Evolutionary conservation across 2,888 invertebrate genomes (phyloP), one percentile per base, ranked within the genome.

Genomic region (Carabus problematicus): DNA sequence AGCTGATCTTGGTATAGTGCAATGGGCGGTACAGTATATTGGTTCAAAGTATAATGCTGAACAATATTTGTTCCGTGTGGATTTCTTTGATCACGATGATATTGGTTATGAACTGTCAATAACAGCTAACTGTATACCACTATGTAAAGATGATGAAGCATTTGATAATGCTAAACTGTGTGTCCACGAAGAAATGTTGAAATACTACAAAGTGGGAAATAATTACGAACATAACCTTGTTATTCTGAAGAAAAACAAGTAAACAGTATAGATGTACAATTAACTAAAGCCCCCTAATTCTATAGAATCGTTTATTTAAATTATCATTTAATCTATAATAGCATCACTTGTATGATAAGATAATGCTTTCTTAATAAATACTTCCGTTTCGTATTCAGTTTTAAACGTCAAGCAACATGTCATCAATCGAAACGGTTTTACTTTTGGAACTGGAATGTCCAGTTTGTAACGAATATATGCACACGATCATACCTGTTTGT

Each of bases 391-490:
- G 45, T 45, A 6, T 14, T 45, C 14, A 1, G 7, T 12, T 45
- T 45, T 45, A 4, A 1, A 12, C 14, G 45, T 6, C 12, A n/a
- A 45, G 45, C 12, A 45, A 45, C 11, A 45, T 45, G 12, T 45
- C 12, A 12, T 3, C n/a, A 52, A 56, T 56, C 29, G 56, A 56
- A 29, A 56, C 11, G 2, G 16, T 14, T 16, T n/a, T 56, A n/a
- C 6, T 11, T n/a, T n/a, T n/a, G n/a, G 29, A 64, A 45, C n/a
- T 64, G 16, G 58, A 64, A 39, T 64, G 64, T 58, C 56, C 64
- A 14, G 47, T 64, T 19, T 64, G 64, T 47, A 43, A 58, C 45
- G 64, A 64, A 1, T 58, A 58, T 14, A 47, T 64, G 8, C 18
- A 14, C 3, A 45, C 12, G 6, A 14, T 19, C 7, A 64, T 64